phyloP scores from a whole-genome alignment of 1,140 invertebrate species.

The Bombyx mori region DNA sequence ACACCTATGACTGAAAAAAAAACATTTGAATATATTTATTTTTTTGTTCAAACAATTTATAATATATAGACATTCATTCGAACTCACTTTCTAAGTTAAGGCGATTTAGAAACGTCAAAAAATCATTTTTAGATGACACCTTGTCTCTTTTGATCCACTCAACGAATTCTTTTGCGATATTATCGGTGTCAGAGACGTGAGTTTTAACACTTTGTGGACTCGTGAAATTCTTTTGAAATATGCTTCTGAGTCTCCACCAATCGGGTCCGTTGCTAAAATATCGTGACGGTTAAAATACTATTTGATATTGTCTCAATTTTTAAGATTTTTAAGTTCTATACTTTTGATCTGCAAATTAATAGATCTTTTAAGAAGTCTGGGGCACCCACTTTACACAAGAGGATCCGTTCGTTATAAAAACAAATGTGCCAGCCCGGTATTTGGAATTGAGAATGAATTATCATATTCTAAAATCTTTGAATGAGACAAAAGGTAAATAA shows the following conservation, averaged over 20 bases:
- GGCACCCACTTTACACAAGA: too few species aligned
- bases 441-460: too few species aligned
- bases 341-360: too few species aligned
- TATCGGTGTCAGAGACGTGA: constrained; percentile 77
- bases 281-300: background rate
- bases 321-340: too few species aligned
- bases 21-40: background rate
- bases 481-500: too few species aligned
- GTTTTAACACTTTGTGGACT: constrained; percentile 77
- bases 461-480: too few species aligned
- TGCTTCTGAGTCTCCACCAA: constrained; percentile 84
- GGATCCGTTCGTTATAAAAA: too few species aligned
- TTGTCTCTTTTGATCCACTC: constrained; percentile 45
- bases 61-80: constrained; percentile 3
- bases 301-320: too few species aligned
- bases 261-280: constrained; percentile 83
- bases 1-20: constrained; percentile 77
- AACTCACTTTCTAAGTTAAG: constrained; percentile 84
- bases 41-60: background rate
- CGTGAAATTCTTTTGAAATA: constrained; percentile 85
- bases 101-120: constrained; percentile 79
- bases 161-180: constrained; percentile 78
- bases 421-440: too few species aligned
- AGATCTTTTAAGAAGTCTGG: too few species aligned
- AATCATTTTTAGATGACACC: constrained; percentile 67